Percentiles rank a stretch among this genome's conserved stretches.
Evolutionary conservation across 2,888 invertebrate genomes (phyloP).

Genomic region (Callyntrura guangdongensis): DNA sequence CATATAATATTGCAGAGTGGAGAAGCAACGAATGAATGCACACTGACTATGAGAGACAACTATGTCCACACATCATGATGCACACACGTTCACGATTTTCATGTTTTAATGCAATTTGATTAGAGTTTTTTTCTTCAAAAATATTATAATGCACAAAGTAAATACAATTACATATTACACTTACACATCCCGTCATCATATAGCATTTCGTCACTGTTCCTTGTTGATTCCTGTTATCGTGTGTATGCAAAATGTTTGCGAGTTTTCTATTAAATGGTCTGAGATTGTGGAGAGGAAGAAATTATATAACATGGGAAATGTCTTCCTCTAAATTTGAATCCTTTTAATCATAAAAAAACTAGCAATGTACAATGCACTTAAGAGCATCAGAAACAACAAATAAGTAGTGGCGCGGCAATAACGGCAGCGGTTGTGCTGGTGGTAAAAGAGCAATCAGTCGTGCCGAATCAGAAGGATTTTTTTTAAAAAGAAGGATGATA

Average conservation of each 20-base stretch:
- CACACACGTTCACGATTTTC: not conserved
- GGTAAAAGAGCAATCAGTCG: slow-evolving; percentile 1
- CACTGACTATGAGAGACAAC: too few species aligned
- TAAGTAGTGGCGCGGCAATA: not conserved
- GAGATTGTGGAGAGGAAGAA: not conserved
- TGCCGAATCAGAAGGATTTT: not conserved
- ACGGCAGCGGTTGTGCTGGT: not conserved
- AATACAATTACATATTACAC: not conserved
- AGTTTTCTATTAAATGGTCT: not conserved
- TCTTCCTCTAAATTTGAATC: not conserved
- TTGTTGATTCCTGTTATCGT: not conserved
- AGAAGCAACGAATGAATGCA: too few species aligned
- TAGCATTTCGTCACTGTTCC: not conserved
- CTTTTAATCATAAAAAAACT: not conserved
- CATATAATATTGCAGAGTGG: not conserved
- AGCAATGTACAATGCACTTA: not conserved
- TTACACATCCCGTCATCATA: not conserved
- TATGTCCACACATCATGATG: slow-evolving; percentile 4
- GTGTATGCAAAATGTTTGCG: slow-evolving; percentile 1
- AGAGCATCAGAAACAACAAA: not conserved
- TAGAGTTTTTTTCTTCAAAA: not conserved
- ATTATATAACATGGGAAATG: not conserved
- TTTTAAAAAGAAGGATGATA: not conserved
- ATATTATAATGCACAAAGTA: not conserved
- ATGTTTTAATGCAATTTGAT: slow-evolving; percentile 27